phyloP scores from a whole-genome alignment of 2,888 invertebrate species.

The Limulus polyphemus region DNA sequence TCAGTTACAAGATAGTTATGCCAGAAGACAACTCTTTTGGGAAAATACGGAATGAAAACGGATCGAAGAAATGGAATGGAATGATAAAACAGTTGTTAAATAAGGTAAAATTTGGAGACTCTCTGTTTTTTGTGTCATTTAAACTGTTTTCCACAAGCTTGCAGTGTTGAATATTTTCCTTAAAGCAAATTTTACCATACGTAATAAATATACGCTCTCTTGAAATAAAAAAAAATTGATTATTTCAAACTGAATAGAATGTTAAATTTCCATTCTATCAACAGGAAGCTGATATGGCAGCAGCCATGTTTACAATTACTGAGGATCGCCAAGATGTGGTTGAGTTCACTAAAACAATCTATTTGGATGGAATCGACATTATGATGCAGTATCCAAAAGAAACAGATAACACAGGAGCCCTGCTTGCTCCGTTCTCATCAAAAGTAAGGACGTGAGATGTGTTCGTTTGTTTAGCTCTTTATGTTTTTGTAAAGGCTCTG shows the following conservation, averaged over 20 bases:
- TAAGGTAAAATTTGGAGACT: no score
- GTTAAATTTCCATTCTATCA: neutral
- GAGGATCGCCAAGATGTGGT: constrained; percentile 5
- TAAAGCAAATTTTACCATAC: no score
- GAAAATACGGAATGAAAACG: neutral
- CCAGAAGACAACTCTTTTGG: neutral
- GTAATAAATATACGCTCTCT: no score
- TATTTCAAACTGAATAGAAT: no score
- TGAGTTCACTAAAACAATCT: constrained; percentile 5
- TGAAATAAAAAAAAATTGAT: no score
- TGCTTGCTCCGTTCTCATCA: constrained; percentile 6
- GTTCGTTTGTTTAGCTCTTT: no score
- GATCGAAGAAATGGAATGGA: neutral
- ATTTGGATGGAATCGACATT: constrained; percentile 8
- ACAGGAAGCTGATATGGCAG: neutral
- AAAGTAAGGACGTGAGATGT: no score
- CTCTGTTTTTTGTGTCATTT: no score
- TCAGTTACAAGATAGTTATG: neutral
- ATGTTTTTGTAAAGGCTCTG: no score
- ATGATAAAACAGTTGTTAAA: neutral
- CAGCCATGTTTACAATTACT: neutral
- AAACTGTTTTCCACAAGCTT: no score
- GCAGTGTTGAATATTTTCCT: no score
- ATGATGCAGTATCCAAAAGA: constrained; percentile 4
- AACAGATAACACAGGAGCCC: constrained; percentile 6